A percentile compares a stretch with the other conserved stretches of the same genome.
phyloP scores from a whole-genome alignment of 2,113 vertebrate species.

The Pterocles orientalis region DNA sequence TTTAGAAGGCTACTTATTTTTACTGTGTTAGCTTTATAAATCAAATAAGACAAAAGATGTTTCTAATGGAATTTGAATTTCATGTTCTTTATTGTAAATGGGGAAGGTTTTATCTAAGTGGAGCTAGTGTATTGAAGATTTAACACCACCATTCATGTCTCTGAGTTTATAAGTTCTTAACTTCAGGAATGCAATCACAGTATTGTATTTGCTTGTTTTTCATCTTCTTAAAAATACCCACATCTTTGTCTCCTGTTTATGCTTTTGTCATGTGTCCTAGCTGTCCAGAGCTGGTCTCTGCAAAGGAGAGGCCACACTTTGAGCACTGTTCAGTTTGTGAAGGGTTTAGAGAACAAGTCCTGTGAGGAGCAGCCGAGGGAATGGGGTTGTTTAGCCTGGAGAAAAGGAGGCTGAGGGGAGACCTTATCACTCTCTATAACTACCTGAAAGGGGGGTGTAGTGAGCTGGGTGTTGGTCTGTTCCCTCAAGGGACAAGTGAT shows the following conservation, averaged over 20 bases:
- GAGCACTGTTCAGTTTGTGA: background rate
- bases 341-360: background rate
- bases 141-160: background rate
- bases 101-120: background rate
- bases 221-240: background rate
- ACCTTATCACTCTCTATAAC: no score
- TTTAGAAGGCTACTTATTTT: background rate
- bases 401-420: no score
- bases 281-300: background rate
- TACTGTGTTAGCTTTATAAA: background rate
- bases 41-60: background rate
- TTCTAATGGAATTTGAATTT: background rate
- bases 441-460: no score
- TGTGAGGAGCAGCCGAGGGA: no score
- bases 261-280: background rate
- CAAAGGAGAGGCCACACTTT: background rate
- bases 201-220: background rate
- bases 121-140: background rate
- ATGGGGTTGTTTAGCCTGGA: no score
- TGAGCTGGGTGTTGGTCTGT: no score
- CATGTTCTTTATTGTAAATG: background rate
- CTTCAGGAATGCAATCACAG: background rate
- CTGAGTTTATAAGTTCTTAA: background rate
- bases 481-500: no score
- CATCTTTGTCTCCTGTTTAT: background rate